Conservation (phyloP, 2,113 vertebrate species). For the Calidris pugnax region DNA sequence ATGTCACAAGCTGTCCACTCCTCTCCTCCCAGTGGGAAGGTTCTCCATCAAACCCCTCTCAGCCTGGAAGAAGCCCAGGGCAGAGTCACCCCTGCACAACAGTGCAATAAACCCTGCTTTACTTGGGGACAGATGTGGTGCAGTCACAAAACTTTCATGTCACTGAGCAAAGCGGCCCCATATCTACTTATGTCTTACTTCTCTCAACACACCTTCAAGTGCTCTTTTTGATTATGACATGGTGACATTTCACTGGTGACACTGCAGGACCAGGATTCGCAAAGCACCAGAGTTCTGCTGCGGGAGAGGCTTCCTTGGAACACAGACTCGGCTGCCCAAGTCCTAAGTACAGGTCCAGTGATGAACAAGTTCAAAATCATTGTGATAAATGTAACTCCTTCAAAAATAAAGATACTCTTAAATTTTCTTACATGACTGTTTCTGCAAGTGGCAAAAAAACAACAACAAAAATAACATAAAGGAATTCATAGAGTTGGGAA, state of each 20-base stretch:
- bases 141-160: accelerated
- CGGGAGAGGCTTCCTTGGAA: neutral
- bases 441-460: neutral
- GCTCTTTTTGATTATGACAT: accelerated
- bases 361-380: neutral
- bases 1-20: neutral
- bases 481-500: neutral
- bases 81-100: neutral
- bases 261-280: neutral
- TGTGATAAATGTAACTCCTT: neutral
- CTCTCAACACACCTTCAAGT: neutral
- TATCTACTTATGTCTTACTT: neutral
- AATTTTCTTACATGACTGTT: neutral
- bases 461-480: neutral
- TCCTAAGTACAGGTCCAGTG: neutral
- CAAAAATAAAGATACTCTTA: neutral
- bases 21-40: neutral
- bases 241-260: neutral
- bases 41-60: neutral
- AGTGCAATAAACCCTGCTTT: neutral
- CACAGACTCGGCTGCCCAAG: neutral
- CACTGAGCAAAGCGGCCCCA: neutral
- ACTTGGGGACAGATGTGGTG: neutral
- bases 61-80: neutral
- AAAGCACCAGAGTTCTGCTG: neutral